These are phyloP conservation scores for Stomatorhinus walkeri DNA, from an alignment of 2,797 vertebrate genomes.

Conservation along the genomic window DNA sequence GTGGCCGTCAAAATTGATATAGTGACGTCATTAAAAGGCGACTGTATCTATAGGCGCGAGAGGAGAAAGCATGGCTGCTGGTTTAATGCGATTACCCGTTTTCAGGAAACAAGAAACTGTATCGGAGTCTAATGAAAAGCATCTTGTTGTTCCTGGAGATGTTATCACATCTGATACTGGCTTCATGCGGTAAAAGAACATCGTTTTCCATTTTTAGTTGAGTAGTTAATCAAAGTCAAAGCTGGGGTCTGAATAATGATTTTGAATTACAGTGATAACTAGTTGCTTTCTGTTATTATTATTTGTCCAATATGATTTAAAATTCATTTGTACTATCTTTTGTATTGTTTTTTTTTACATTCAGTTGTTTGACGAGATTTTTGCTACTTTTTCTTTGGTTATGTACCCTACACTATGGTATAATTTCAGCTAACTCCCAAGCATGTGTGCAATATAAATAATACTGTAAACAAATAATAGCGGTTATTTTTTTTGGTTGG, in stretches of 20 bases:
- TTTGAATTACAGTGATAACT: not conserved
- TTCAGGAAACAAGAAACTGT: slow-evolving; percentile 46
- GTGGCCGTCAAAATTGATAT: slow-evolving; percentile 16
- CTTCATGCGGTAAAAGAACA: slow-evolving; percentile 79
- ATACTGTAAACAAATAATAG: not conserved
- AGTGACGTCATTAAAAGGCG: slow-evolving; percentile 1
- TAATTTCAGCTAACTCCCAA: not conserved
- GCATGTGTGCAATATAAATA: not conserved
- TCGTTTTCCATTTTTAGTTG: not conserved
- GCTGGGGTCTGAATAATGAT: not conserved
- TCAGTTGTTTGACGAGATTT: not conserved
- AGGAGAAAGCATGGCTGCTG: slow-evolving; percentile 70
- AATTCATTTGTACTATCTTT: not conserved
- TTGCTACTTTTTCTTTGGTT: not conserved
- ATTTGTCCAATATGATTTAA: not conserved
- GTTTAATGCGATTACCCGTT: slow-evolving; percentile 68
- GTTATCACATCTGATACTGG: slow-evolving; percentile 92
- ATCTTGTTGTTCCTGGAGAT: slow-evolving; percentile 87
- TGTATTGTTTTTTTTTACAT: not conserved
- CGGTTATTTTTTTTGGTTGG: not conserved
- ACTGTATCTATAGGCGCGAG: not conserved
- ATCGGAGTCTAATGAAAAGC: slow-evolving; percentile 54
- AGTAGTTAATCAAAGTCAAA: not conserved
- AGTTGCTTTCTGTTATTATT: not conserved
- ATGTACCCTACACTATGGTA: not conserved